Percentiles rank a stretch among this genome's conserved stretches.
Evolutionary conservation across 2,888 invertebrate species (phyloP).

Genomic region (Polyploca ridens): DNA sequence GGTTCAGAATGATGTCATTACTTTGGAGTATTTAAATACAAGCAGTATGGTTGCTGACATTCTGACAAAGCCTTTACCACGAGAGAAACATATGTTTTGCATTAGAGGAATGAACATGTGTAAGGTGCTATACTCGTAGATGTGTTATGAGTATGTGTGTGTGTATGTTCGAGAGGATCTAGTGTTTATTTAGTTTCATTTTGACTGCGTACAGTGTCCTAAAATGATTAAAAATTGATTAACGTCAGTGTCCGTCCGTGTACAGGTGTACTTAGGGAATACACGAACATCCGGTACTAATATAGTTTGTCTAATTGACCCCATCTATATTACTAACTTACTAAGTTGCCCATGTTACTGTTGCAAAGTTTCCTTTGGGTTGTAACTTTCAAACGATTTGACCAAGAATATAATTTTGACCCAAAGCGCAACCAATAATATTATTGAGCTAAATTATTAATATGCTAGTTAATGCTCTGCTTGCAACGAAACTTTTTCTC

Average conservation of each 20-base stretch:
- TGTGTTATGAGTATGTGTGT: too few relatives aligned
- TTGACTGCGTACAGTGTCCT: not conserved
- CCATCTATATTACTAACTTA: slow-evolving; percentile 15
- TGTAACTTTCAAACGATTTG: not conserved
- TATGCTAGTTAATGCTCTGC: too few relatives aligned
- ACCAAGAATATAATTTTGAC: slow-evolving; percentile 5
- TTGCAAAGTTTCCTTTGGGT: slow-evolving; percentile 22
- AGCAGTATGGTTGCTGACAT: too few relatives aligned
- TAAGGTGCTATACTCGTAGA: too few relatives aligned
- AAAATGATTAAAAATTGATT: not conserved
- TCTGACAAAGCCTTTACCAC: too few relatives aligned
- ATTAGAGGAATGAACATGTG: too few relatives aligned
- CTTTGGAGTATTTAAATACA: too few relatives aligned
- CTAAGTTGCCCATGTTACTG: slow-evolving; percentile 8
- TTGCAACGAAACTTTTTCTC: too few relatives aligned
- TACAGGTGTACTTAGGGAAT: not conserved
- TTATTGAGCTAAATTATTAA: too few relatives aligned
- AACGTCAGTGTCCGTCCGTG: not conserved
- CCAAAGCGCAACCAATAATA: slow-evolving; percentile 10
- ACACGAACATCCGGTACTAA: not conserved
- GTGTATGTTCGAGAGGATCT: too few relatives aligned
- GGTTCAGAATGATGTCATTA: too few relatives aligned
- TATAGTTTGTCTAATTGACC: slow-evolving; percentile 29
- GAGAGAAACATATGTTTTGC: too few relatives aligned
- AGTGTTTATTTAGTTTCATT: not conserved